phyloP scores from a whole-genome alignment of 2,888 invertebrate species.

The Corbicula japonica region DNA sequence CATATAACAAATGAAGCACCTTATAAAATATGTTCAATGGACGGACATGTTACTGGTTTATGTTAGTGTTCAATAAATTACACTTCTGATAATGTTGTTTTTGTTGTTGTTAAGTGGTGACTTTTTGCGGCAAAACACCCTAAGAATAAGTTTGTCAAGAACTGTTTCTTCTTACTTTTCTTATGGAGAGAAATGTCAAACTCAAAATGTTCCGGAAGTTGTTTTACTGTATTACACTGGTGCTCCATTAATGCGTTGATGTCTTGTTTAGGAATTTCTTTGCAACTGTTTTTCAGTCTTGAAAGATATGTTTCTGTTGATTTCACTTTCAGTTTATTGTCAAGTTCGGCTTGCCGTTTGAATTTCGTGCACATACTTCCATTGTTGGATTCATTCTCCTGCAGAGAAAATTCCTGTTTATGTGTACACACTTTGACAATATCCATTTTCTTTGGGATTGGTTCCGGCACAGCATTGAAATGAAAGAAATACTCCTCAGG shows the following conservation, averaged over 20 bases:
- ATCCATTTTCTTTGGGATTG: neutral
- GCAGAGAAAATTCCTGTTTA: neutral
- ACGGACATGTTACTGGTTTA: neutral
- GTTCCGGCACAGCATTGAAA: constrained; percentile 56
- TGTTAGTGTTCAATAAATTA: neutral
- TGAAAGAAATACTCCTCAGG: constrained; percentile 67
- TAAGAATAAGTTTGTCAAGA: constrained; percentile 49
- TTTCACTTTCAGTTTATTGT: too few relatives aligned
- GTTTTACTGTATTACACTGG: constrained; percentile 5
- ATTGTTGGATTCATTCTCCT: neutral
- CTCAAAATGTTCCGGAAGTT: constrained; percentile 1
- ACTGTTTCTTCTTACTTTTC: constrained; percentile 27
- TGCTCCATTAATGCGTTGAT: neutral
- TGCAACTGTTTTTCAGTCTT: neutral
- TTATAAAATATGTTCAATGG: constrained; percentile 12
- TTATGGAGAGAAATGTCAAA: constrained; percentile 18
- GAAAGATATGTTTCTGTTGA: neutral
- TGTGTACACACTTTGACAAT: constrained; percentile 46
- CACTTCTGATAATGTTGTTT: constrained; percentile 27
- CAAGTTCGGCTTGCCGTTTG: too few relatives aligned
- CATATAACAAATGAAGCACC: constrained; percentile 4
- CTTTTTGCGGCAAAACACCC: constrained; percentile 53
- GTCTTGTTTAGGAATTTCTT: neutral
- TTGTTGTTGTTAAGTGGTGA: constrained; percentile 28
- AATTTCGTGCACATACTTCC: neutral